A percentile compares a stretch with the other conserved stretches of the same genome.
phyloP scores from a whole-genome alignment of 2,888 invertebrate species.

The Sceliomorpha sp. region DNA sequence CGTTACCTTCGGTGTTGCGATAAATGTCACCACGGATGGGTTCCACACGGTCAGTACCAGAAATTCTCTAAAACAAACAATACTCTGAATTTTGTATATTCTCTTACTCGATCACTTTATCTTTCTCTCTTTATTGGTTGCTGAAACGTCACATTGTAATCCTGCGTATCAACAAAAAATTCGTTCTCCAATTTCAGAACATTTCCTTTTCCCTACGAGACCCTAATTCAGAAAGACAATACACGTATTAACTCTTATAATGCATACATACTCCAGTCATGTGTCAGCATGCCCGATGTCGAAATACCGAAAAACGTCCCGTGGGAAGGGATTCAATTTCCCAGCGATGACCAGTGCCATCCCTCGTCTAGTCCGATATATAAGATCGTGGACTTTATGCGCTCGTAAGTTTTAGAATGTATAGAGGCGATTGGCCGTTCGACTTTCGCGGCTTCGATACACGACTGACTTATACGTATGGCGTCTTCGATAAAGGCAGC shows the following conservation, averaged over 20 bases:
- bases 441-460: slow-evolving; percentile 33
- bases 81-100: too few relatives aligned
- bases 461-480: slow-evolving; percentile 32
- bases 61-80: too few relatives aligned
- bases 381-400: slow-evolving; percentile 74
- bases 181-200: too few relatives aligned
- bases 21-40: slow-evolving; percentile 88
- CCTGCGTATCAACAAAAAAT: too few relatives aligned
- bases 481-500: slow-evolving; percentile 23
- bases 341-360: slow-evolving; percentile 77
- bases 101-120: too few relatives aligned
- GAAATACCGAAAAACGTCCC: slow-evolving; percentile 64
- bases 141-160: too few relatives aligned
- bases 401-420: slow-evolving; percentile 74
- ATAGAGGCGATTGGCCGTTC: slow-evolving; percentile 59
- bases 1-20: slow-evolving; percentile 85
- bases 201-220: too few relatives aligned
- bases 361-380: slow-evolving; percentile 58
- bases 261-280: slow-evolving; percentile 55
- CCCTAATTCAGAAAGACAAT: too few relatives aligned
- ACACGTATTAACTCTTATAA: too few relatives aligned
- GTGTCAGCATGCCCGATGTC: slow-evolving; percentile 76
- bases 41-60: slow-evolving; percentile 88
- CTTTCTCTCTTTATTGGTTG: too few relatives aligned
- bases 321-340: slow-evolving; percentile 79